Conservation (phyloP, 2,797 vertebrate genomes). For the Sciurus carolinensis region DNA sequence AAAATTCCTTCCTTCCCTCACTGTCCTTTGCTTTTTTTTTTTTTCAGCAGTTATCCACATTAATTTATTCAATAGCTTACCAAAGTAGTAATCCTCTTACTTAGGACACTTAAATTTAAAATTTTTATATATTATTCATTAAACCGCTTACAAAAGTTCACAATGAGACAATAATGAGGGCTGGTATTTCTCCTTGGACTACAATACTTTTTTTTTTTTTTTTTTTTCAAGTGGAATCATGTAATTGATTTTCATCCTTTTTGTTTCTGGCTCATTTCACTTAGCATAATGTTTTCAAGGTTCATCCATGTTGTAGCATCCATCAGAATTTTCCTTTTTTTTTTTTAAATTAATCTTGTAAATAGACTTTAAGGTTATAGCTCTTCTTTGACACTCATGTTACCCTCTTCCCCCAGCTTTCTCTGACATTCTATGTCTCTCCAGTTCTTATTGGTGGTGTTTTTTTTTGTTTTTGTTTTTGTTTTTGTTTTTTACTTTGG, state of each 20-base stretch:
- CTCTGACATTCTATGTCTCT: neutral
- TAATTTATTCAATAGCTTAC: neutral
- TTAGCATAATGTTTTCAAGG: too few relatives aligned
- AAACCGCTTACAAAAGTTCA: conserved; percentile 66
- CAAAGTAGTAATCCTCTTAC: neutral
- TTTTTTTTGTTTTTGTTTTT: neutral
- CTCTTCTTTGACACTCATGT: neutral
- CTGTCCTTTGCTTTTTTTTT: neutral
- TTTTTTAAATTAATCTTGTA: neutral
- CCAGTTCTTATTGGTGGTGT: neutral
- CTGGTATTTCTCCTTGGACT: conserved; percentile 14
- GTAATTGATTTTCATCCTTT: too few relatives aligned
- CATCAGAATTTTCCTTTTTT: too few relatives aligned
- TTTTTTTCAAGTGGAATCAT: too few relatives aligned
- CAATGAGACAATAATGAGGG: conserved; percentile 37
- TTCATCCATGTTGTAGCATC: too few relatives aligned
- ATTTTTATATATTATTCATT: neutral
- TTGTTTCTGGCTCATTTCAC: too few relatives aligned
- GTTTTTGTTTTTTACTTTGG: neutral
- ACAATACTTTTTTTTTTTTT: neutral
- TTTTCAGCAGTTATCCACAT: conserved; percentile 14
- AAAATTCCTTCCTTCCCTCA: neutral
- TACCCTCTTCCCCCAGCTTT: neutral
- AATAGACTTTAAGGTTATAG: neutral
- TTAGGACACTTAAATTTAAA: conserved; percentile 54